These are phyloP conservation scores for Panagrolaimus sp. DNA, from an alignment of 1,140 invertebrate genomes.

Conservation along the genomic window DNA sequence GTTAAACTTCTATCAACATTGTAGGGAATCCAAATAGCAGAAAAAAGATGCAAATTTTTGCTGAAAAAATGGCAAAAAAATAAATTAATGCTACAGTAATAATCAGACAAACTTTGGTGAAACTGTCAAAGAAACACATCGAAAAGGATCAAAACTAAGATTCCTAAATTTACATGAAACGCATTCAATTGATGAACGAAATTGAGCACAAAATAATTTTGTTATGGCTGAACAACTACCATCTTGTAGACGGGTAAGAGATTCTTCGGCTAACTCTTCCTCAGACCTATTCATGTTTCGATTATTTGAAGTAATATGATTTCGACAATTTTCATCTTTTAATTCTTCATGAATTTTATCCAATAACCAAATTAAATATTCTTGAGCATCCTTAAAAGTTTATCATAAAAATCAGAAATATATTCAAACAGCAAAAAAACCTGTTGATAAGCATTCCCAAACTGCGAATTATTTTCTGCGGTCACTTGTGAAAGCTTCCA, in stretches of 20 bases:
- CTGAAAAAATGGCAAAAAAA: constrained; percentile 7
- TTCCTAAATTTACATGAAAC: constrained; percentile 82
- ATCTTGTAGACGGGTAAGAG: constrained; percentile 77
- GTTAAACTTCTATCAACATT: constrained; percentile 15
- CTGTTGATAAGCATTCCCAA: constrained; percentile 79
- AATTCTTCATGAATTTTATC: constrained; percentile 96
- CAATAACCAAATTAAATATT: constrained; percentile 89
- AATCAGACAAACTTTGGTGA: constrained; percentile 69
- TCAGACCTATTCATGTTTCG: constrained; percentile 65
- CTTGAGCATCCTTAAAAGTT: constrained; percentile 76
- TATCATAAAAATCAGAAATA: constrained; percentile 51
- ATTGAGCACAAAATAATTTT: constrained; percentile 72
- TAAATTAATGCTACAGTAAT: constrained; percentile 64
- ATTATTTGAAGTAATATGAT: constrained; percentile 76
- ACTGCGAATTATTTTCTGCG: constrained; percentile 81
- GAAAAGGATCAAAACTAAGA: constrained; percentile 94
- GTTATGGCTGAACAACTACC: constrained; percentile 93
- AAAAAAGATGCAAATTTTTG: constrained; percentile 19
- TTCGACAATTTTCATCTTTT: constrained; percentile 82
- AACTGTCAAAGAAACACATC: constrained; percentile 88
- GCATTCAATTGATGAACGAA: constrained; percentile 83
- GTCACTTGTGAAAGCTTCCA: constrained; percentile 76
- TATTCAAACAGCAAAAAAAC: not conserved
- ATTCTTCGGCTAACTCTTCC: constrained; percentile 83
- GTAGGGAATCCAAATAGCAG: constrained; percentile 35